Conservation (phyloP, 1,140 invertebrate species). For the Acromyrmex echinatior region DNA sequence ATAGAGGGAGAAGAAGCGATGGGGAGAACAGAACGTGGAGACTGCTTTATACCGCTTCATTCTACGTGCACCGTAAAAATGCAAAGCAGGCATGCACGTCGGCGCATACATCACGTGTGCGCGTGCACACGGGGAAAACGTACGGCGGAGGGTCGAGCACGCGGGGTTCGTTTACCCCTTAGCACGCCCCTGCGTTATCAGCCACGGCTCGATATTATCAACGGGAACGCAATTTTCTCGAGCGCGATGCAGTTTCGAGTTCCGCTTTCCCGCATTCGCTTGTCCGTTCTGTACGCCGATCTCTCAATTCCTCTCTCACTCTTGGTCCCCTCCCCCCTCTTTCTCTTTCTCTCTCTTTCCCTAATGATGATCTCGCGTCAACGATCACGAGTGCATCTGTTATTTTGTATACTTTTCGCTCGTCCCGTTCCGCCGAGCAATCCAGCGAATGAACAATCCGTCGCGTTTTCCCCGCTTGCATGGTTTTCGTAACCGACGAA, state of each 20-base stretch:
- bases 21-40: constrained; percentile 68
- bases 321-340: neutral
- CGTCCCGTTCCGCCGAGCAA: constrained; percentile 28
- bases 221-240: constrained; percentile 74
- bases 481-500: constrained; percentile 7
- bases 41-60: constrained; percentile 77
- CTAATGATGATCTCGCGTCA: too few species aligned
- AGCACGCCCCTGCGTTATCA: constrained; percentile 67
- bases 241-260: constrained; percentile 68
- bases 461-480: neutral
- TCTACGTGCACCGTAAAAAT: constrained; percentile 78
- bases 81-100: constrained; percentile 75
- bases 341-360: constrained; percentile 7
- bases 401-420: constrained; percentile 55
- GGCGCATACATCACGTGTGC: constrained; percentile 71
- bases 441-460: constrained; percentile 25
- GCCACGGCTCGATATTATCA: constrained; percentile 71
- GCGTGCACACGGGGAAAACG: constrained; percentile 63
- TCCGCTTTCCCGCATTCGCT: constrained; percentile 48
- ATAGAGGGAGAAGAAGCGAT: neutral
- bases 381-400: too few species aligned
- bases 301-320: constrained; percentile 1
- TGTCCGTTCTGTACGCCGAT: constrained; percentile 30
- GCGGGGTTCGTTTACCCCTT: constrained; percentile 73
- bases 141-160: constrained; percentile 14